phyloP scores from a whole-genome alignment of 2,113 vertebrate genomes.

The Microcebus ravelobensis region DNA sequence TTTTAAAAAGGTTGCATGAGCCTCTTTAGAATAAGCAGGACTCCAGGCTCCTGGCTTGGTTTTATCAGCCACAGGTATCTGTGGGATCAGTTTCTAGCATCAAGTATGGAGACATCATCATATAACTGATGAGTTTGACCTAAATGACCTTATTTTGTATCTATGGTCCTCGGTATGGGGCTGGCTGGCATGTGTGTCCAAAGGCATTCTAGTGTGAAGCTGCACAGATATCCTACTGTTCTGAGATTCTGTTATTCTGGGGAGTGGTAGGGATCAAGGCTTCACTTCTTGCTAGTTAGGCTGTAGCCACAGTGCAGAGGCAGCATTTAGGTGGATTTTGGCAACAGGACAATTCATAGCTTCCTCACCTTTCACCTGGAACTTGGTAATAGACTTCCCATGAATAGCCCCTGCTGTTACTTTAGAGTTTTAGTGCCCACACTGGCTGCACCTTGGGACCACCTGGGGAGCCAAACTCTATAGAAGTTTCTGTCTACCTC shows the following conservation, averaged over 20 bases:
- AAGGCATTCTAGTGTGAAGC: not conserved
- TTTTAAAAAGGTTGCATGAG: not conserved
- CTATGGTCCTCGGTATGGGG: not conserved
- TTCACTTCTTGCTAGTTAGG: not conserved
- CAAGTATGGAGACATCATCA: not conserved
- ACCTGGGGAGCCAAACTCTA: not conserved
- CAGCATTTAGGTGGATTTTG: not conserved
- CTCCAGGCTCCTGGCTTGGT: not conserved
- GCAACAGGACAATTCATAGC: not conserved
- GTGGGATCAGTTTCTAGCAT: not conserved
- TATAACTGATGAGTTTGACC: not conserved
- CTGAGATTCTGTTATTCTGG: accelerated
- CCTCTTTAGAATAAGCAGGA: not conserved
- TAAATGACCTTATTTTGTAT: not conserved
- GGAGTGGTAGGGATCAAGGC: not conserved
- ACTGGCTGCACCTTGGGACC: not conserved
- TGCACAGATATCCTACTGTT: not conserved
- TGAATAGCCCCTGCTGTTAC: not conserved
- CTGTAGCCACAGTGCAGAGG: not conserved
- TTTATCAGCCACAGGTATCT: not conserved
- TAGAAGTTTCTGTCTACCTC: not conserved
- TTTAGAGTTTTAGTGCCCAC: not conserved
- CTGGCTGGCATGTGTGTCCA: not conserved
- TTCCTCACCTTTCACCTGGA: not conserved
- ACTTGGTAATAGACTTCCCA: not conserved